Evolutionary conservation across 2,797 vertebrate genomes (phyloP), one percentile per base, ranked within the genome.

Genomic region (Chiloscyllium punctatum): DNA sequence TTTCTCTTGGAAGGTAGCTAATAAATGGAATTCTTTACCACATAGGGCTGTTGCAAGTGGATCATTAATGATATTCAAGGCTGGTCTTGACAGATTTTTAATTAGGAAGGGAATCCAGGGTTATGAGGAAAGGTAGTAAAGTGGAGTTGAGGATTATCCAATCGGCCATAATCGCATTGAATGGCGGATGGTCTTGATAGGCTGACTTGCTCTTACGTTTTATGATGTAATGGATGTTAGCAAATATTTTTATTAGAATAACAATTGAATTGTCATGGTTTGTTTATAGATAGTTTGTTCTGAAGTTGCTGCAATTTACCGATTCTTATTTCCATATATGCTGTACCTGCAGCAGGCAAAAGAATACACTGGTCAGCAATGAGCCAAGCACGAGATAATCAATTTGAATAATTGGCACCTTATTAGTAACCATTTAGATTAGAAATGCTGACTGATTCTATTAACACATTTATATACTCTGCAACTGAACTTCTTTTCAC

Each of bases 251-350:
- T 69, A 69, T 42, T 69, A 42, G 18, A 42, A 18, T 25, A 68
- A 92, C 68, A 37, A 92, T 69, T 42, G n/a, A 42, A n/a, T 92
- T 92, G 90, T 69, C 90, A 92, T 92, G 5, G 42, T 92, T 69
- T 69, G 25, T 92, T 62, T 62, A 92, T 92, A 92, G 42, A 25
- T 69, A 69, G 90, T 42, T 92, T 92, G 42, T 92, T n/a, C 90
- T 92, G 90, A 92, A 92, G 62, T 42, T 92, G 90, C 90, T 42
- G 69, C 62, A 42, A 69, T 69, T 92, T 69, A 21, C 33, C 21
- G 16, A 69, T 13, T 68, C n/a, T 42, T 69, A 33, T 23, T 11
- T 25, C 37, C 8, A 42, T 92, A 92, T 23, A 92, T 69, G 25
- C 62, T 68, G 18, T 62, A 92, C 9, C 62, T 69, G 62, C 62